Conservation (phyloP, 2,797 vertebrate genomes). For the Typhlichthys subterraneus region DNA sequence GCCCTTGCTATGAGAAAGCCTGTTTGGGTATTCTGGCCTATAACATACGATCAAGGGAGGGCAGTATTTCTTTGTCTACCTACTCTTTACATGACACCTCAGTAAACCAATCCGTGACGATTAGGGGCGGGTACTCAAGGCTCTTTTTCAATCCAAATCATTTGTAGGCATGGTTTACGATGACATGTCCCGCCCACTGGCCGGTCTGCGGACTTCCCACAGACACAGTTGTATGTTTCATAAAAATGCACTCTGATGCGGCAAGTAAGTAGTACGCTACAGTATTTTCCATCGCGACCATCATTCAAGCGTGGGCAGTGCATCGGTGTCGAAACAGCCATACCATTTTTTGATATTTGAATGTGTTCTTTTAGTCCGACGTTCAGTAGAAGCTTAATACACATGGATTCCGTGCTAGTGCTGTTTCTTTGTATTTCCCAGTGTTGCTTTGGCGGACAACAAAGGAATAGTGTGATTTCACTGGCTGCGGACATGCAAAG, state of each 20-base stretch:
- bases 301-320: constrained; percentile 11
- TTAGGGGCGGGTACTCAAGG: background rate
- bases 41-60: constrained; percentile 38
- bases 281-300: constrained; percentile 38
- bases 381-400: constrained; percentile 51
- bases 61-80: constrained; percentile 15
- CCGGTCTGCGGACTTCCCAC: constrained; percentile 85
- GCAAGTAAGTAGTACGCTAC: constrained; percentile 91
- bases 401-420: constrained; percentile 60
- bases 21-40: constrained; percentile 53
- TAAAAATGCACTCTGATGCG: constrained; percentile 99
- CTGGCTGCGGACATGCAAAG: constrained; percentile 13
- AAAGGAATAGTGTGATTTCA: constrained; percentile 61
- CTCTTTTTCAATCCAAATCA: constrained; percentile 21
- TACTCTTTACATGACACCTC: constrained; percentile 33
- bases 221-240: constrained; percentile 90
- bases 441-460: constrained; percentile 69
- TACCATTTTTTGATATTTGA: constrained; percentile 17
- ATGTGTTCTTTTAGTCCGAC: constrained; percentile 37
- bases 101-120: constrained; percentile 40
- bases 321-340: constrained; percentile 9
- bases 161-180: constrained; percentile 56
- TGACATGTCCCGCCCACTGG: constrained; percentile 78
- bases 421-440: constrained; percentile 77
- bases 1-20: background rate